Conservation (phyloP, 2,888 invertebrate species). For the Lymantria monacha region DNA sequence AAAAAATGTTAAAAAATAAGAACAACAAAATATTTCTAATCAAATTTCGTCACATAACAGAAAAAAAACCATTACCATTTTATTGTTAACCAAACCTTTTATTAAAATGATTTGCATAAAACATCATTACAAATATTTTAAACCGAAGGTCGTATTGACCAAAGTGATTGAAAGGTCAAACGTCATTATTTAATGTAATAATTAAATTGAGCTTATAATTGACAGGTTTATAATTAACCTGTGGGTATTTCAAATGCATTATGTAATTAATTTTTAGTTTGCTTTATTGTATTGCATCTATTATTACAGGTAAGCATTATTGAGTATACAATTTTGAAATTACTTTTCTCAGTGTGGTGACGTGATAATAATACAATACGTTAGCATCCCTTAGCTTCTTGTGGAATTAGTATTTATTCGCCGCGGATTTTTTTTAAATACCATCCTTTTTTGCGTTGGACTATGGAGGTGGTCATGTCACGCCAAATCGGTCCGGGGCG, state of each 20-base stretch:
- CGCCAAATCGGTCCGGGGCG: too few species aligned
- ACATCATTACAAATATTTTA: constrained; percentile 13
- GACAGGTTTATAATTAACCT: constrained; percentile 52
- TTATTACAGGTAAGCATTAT: too few species aligned
- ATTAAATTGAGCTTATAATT: constrained; percentile 53
- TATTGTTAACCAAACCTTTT: constrained; percentile 7
- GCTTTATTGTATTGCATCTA: not conserved
- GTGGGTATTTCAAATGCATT: constrained; percentile 12
- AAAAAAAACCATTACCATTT: not conserved
- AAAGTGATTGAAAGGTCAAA: constrained; percentile 21
- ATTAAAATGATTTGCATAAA: constrained; percentile 4
- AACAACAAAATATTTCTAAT: not conserved
- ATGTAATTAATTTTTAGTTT: not conserved
- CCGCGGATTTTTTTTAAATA: too few species aligned
- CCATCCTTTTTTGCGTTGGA: too few species aligned
- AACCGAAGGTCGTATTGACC: constrained; percentile 14
- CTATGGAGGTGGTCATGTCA: too few species aligned
- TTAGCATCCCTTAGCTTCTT: too few species aligned
- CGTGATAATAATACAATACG: too few species aligned
- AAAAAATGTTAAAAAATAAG: too few species aligned
- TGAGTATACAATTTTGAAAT: too few species aligned
- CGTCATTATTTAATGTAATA: constrained; percentile 38
- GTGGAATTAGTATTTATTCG: too few species aligned
- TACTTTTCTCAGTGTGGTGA: too few species aligned
- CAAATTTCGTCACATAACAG: not conserved